Conservation (phyloP, 2,113 vertebrate species). For the Neogale vison region DNA sequence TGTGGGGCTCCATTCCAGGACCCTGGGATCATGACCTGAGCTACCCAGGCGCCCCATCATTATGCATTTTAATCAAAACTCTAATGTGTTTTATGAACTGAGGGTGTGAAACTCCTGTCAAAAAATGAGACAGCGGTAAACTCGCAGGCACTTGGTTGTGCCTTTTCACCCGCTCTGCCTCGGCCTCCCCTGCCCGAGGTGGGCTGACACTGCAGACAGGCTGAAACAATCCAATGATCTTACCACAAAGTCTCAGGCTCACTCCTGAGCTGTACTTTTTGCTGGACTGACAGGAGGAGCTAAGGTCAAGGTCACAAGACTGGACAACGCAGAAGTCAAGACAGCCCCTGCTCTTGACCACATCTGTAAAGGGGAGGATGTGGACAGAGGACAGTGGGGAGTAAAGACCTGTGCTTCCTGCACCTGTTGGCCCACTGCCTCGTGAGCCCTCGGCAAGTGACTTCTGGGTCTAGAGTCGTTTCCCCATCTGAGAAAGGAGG, state of each 20-base stretch:
- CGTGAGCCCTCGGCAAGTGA: not conserved
- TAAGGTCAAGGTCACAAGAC: not conserved
- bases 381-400: not conserved
- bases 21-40: too few relatives aligned
- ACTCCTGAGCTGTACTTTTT: not conserved
- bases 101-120: not conserved
- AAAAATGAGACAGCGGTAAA: not conserved
- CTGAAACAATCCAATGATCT: not conserved
- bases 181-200: fast-evolving
- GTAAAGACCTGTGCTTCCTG: not conserved
- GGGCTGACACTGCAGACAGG: not conserved
- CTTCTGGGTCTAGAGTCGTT: not conserved
- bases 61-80: not conserved
- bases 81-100: not conserved
- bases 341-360: not conserved
- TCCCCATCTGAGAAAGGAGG: not conserved
- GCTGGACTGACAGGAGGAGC: not conserved
- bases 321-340: not conserved
- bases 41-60: not conserved
- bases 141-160: not conserved
- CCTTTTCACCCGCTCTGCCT: not conserved
- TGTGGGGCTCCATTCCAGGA: too few relatives aligned
- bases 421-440: not conserved
- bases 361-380: not conserved
- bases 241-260: not conserved